Evolutionary conservation across 2,797 vertebrate species (phyloP).

Genomic region (Gadopsis bispinosus): DNA sequence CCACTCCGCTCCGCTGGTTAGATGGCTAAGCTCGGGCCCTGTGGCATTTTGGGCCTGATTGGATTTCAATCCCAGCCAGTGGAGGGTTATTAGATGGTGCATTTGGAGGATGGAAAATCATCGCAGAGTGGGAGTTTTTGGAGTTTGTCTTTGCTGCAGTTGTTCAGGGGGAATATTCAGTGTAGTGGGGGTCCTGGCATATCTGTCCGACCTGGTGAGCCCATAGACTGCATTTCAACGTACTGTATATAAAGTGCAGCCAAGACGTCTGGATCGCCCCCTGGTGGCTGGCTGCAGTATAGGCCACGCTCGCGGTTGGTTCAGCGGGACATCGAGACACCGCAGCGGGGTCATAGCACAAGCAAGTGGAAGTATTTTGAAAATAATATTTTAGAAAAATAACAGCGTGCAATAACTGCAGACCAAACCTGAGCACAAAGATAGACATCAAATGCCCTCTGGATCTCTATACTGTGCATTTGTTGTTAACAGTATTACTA

Average conservation of each 20-base stretch:
- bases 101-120: conserved; percentile 28
- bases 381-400: too few species aligned
- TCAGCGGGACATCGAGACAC: too few species aligned
- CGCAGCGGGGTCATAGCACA: not conserved
- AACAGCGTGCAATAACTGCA: too few species aligned
- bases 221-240: too few species aligned
- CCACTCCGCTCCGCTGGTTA: conserved; percentile 58
- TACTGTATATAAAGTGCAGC: too few species aligned
- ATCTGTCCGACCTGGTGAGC: not conserved
- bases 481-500: not conserved
- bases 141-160: conserved; percentile 29
- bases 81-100: conserved; percentile 25
- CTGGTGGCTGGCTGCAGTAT: too few species aligned
- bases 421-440: not conserved
- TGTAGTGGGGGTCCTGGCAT: not conserved
- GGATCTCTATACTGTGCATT: too few species aligned
- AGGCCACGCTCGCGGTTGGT: too few species aligned
- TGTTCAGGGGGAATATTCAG: conserved; percentile 17
- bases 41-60: conserved; percentile 61
- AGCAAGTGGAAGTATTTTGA: not conserved
- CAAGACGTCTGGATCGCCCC: too few species aligned
- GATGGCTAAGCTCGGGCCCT: conserved; percentile 53
- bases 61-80: conserved; percentile 61
- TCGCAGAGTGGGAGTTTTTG: conserved; percentile 1
- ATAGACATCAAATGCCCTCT: not conserved